These are phyloP conservation scores for Stomatorhinus walkeri DNA, from an alignment of 2,797 vertebrate genomes.

Conservation along the genomic window DNA sequence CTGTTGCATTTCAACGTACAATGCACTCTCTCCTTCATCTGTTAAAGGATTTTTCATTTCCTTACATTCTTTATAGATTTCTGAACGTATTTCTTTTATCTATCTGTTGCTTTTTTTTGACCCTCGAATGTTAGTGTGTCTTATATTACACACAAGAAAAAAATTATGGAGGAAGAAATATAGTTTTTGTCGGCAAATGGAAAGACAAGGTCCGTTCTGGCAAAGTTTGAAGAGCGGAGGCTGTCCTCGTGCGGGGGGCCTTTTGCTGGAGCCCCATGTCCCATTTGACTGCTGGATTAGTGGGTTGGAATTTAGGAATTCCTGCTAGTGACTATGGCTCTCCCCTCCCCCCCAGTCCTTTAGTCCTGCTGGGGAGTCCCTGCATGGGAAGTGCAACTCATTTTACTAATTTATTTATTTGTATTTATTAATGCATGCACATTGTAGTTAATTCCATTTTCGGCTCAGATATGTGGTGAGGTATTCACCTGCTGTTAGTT, in stretches of 20 bases:
- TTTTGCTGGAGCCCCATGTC: not conserved
- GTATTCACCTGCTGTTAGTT: not conserved
- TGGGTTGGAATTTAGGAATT: constrained; percentile 4
- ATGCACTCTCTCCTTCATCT: not conserved
- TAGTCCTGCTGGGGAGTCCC: not conserved
- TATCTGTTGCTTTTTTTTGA: not conserved
- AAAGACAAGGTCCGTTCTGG: not conserved
- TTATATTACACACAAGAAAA: not conserved
- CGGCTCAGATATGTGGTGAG: not conserved
- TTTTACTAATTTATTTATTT: not conserved
- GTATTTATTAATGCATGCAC: not conserved
- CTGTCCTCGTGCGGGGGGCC: not conserved
- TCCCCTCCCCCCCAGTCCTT: not conserved
- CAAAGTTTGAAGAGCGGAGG: not conserved
- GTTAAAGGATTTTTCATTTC: not conserved
- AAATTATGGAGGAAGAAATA: not conserved
- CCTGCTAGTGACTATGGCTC: not conserved
- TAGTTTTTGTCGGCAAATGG: not conserved
- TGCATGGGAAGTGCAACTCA: not conserved
- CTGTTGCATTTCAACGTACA: not conserved
- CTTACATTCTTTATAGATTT: not conserved
- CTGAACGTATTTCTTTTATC: not conserved
- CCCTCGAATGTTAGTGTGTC: not conserved
- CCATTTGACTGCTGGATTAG: not conserved
- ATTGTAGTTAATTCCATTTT: not conserved